Percentiles rank a stretch among this genome's conserved stretches.
phyloP scores from a whole-genome alignment of 1,140 invertebrate species.

The Solen grandis region DNA sequence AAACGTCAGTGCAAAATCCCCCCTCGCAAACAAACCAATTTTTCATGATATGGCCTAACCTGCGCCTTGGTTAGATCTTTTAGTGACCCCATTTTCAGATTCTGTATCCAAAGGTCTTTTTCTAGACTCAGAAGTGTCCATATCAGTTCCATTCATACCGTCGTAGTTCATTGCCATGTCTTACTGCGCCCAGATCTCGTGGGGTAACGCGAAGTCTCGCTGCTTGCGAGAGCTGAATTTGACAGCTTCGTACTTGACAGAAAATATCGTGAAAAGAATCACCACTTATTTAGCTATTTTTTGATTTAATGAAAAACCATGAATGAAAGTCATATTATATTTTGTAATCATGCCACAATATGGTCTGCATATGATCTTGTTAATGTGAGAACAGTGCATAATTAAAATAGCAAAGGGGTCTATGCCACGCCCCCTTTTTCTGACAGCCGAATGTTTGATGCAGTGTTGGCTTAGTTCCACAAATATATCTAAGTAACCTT shows the following conservation, averaged over 20 bases:
- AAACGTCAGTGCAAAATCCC: slow-evolving; percentile 53
- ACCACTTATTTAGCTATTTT: neutral
- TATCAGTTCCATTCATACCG: slow-evolving; percentile 79
- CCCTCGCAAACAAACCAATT: slow-evolving; percentile 56
- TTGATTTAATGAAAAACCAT: neutral
- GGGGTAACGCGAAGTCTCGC: slow-evolving; percentile 67
- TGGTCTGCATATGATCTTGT: neutral
- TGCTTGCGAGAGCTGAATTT: slow-evolving; percentile 37
- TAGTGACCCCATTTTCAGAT: slow-evolving; percentile 91
- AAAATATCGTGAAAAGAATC: neutral
- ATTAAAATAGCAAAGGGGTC: too few species aligned
- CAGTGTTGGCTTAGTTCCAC: slow-evolving; percentile 43
- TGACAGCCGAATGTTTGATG: neutral
- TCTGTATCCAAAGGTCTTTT: slow-evolving; percentile 93
- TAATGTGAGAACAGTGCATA: neutral
- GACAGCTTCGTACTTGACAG: slow-evolving; percentile 27
- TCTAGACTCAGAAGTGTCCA: slow-evolving; percentile 82
- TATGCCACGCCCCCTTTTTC: slow-evolving; percentile 52
- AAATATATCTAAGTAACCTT: slow-evolving; percentile 42
- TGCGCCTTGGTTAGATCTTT: slow-evolving; percentile 93
- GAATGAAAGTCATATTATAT: slow-evolving; percentile 32
- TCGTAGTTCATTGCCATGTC: slow-evolving; percentile 79
- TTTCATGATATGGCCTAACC: slow-evolving; percentile 82
- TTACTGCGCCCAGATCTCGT: slow-evolving; percentile 75
- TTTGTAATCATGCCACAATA: neutral